Conservation (phyloP, 2,888 invertebrate species). For the Acronicta psi region DNA sequence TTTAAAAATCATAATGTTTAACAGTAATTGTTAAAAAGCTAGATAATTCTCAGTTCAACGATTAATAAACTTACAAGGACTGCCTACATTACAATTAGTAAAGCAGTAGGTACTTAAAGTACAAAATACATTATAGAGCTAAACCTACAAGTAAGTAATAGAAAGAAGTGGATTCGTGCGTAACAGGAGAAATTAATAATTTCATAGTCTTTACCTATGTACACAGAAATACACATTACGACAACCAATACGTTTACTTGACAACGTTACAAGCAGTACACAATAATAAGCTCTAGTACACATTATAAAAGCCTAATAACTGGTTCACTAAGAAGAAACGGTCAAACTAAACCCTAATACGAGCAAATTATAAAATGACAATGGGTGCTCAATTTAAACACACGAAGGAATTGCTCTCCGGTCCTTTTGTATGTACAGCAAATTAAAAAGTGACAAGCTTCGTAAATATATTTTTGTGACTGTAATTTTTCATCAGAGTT, state of each 20-base stretch:
- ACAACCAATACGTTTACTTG: conserved; percentile 44
- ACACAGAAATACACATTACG: conserved; percentile 39
- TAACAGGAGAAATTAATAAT: conserved; percentile 15
- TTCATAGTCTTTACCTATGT: conserved; percentile 23
- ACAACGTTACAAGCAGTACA: conserved; percentile 50
- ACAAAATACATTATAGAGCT: conserved; percentile 25
- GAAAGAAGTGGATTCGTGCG: conserved; percentile 38
- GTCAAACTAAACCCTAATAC: conserved; percentile 61
- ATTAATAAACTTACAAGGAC: conserved; percentile 11
- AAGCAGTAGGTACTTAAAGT: conserved; percentile 41
- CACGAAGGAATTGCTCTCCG: conserved; percentile 79
- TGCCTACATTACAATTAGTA: conserved; percentile 30
- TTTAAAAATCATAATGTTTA: conserved; percentile 5
- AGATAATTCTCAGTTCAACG: conserved; percentile 18
- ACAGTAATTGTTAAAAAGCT: conserved; percentile 31
- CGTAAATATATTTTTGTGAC: conserved; percentile 33
- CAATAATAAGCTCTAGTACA: conserved; percentile 49
- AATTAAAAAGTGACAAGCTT: conserved; percentile 67
- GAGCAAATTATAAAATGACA: conserved; percentile 75
- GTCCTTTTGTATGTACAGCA: conserved; percentile 66
- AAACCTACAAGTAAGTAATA: conserved; percentile 24
- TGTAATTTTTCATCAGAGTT: conserved; percentile 40
- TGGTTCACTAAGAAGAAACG: conserved; percentile 48
- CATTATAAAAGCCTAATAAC: conserved; percentile 38
- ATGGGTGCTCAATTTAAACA: conserved; percentile 85